Evolutionary conservation across 2,888 invertebrate species (phyloP), one percentile per base, ranked within the genome.

Genomic region (Tortricodes alternella): DNA sequence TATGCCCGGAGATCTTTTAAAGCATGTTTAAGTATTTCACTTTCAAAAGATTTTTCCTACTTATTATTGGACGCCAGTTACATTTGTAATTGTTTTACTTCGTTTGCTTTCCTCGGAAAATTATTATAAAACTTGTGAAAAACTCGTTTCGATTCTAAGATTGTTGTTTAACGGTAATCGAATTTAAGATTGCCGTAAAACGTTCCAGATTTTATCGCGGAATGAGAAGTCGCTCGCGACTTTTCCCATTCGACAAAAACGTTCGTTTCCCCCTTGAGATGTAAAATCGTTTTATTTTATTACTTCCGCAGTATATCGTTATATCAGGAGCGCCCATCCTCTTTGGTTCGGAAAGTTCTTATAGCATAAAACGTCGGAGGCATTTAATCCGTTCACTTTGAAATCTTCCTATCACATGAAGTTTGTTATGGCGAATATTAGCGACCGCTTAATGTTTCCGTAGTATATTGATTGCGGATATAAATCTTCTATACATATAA

Each of bases 281-380:
- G 89, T 89, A 88, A 89, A 90, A 89, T 89, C 88, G 89, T 89
- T 90, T 90, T 88, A 89, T 90, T 90, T 89, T 90, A 89, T 89
- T 88, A 87, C 87, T 87, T 88, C 88, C 88, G 78, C 82, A 80
- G 83, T 89, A 88, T 87, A 89, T 85, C 83, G 83, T 81, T 85
- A 85, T 83, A 86, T 83, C 80, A 78, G 73, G 73, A 76, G 74
- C 76, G 73, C 74, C 76, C 75, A 76, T 80, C 77, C 74, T 78
- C 71, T 72, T 72, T 73, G 70, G 71, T 77, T 78, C 62, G 64
- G 63, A 74, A 77, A 79, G 67, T 78, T 81, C 69, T 76, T 78
- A 29, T 44, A 58, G 58, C 77, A 76, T 76, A 75, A 78, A 80
- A 73, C 79, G 29, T 74, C 70, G 65, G 71, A 73, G 61, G 62